Percentiles rank a stretch among this genome's conserved stretches.
These are phyloP conservation scores for Aleiodes sp. DNA, from an alignment of 1,140 invertebrate species.

Conservation along the genomic window DNA sequence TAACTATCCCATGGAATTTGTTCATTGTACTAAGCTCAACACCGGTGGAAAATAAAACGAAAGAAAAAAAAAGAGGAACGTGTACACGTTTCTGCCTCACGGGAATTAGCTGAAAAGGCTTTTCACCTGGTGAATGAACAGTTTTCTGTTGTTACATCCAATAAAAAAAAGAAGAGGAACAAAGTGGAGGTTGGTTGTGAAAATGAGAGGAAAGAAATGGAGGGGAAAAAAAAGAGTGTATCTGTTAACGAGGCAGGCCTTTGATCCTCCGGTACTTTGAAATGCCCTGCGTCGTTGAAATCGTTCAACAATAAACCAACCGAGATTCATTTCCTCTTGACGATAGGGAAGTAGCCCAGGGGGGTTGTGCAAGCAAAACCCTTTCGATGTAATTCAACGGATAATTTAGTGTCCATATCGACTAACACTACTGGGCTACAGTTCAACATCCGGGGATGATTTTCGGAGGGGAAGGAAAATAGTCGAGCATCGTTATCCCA, in stretches of 20 bases:
- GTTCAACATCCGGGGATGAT: neutral
- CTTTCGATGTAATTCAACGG: constrained; percentile 8
- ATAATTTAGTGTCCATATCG: constrained; percentile 18
- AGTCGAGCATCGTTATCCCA: constrained; percentile 2
- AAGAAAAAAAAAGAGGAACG: too few relatives aligned
- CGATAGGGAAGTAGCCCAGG: neutral
- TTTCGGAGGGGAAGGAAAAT: too few relatives aligned
- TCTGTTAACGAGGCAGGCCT: constrained; percentile 2
- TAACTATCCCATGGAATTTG: neutral
- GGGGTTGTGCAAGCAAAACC: constrained; percentile 15
- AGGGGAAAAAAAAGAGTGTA: neutral
- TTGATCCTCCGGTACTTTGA: constrained; percentile 7
- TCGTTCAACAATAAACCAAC: constrained; percentile 11
- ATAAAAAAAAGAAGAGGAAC: neutral
- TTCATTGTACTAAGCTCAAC: too few relatives aligned
- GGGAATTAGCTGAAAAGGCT: too few relatives aligned
- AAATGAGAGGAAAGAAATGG: neutral
- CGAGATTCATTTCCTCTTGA: constrained; percentile 7
- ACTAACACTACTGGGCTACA: neutral
- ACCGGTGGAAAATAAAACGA: too few relatives aligned
- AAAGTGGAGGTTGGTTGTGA: too few relatives aligned
- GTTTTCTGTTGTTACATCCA: neutral
- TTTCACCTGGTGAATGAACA: neutral
- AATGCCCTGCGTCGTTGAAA: neutral
- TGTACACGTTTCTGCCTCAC: too few relatives aligned